Base-by-base conservation (phyloP, 64 coral and sea anemone genomes). In the Actinia equina region DNA sequence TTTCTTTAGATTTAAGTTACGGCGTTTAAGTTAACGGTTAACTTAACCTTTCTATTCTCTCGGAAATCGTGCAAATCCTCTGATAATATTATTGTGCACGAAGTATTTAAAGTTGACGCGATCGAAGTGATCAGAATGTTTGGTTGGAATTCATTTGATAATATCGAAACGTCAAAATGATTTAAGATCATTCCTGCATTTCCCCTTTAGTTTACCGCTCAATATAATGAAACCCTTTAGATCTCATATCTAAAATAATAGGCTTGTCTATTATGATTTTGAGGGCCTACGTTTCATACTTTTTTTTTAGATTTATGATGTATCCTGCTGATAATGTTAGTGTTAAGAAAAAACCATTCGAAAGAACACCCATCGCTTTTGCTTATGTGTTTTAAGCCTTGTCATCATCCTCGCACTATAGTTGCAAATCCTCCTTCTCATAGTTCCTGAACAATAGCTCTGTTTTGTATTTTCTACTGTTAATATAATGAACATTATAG, bases 191-290 rank as follows among this genome's bases (percentile, higher is more conserved):
- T 79, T 79, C 44, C 23, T 44, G 43, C 49, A 6, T 81, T 81
- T 81, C 45, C 78, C 49, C 49, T 20, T 81, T 18, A 11, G 14
- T 22, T 81, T 19, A 49, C 43, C 69, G 27, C 12, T 74, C 69
- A 74, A 20, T n/a, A 81, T 51, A 81, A 44, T 81, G 44, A 44
- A 81, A 18, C 17, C 45, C n/a, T 81, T 81, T 44, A 81, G 69
- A 74, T 74, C 11, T 27, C 10, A 74, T 13, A 74, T 74, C 69
- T 74, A 41, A 41, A 74, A 41, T 74, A 74, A 74, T 74, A 74
- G 14, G 3, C 7, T 4, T 5, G 9, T 74, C 26, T 74, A 41
- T 27, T 42, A 74, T n/a, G 3, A 57, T 57, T 16, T 57, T 57
- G 55, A 57, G 55, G 13, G 55, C 9, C 5, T 65, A n/a, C 20